Evolutionary conservation across 1,140 invertebrate species (phyloP), one percentile per base, ranked within the genome.

Genomic region (Microvelia longipes): DNA sequence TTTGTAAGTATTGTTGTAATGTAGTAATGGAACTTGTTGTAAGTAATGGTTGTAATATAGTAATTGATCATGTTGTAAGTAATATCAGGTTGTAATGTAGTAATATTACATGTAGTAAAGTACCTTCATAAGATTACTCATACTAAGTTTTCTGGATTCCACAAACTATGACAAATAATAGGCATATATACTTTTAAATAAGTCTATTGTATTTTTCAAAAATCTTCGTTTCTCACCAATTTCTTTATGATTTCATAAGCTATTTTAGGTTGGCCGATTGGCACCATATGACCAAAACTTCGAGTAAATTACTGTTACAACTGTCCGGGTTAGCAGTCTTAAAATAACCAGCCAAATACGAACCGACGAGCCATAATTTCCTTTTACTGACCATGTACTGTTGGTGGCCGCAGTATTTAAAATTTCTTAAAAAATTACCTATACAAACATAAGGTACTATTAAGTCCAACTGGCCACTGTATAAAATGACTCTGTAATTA

Each of bases 251-350:
- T 80, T 77, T 91, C 88, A 26, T 87, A 82, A 0, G 87, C 86
- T 85, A 88, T 88, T 69, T 85, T 84, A 0, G 92, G 91, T 76
- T 93, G 90, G 80, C 94, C 90, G 26, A 81, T 80, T 0, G 92
- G 90, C 24, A 91, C 86, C 85, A 93, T 90, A 73, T 94, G 92
- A 0, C 92, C 92, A 92, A 77, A n/a, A 92, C 87, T 79, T 93
- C 89, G 1, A 87, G 88, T 28, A 95, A 82, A 19, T 5, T 11
- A 77, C 88, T 87, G 0, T 71, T 71, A 28, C 25, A 50, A 1
- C 62, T 73, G 61, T 75, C 75, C 2, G 61, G 67, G 63, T 73
- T 75, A 1, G 74, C 76, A 27, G 75, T 74, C 13, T 74, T 50
- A 5, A 19, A 50, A 19, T 50, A 50, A 50, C 35, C 35, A 19